Percentiles rank a stretch among this genome's conserved stretches.
phyloP scores from a whole-genome alignment of 1,140 invertebrate genomes.

The Acarapis woodi region DNA sequence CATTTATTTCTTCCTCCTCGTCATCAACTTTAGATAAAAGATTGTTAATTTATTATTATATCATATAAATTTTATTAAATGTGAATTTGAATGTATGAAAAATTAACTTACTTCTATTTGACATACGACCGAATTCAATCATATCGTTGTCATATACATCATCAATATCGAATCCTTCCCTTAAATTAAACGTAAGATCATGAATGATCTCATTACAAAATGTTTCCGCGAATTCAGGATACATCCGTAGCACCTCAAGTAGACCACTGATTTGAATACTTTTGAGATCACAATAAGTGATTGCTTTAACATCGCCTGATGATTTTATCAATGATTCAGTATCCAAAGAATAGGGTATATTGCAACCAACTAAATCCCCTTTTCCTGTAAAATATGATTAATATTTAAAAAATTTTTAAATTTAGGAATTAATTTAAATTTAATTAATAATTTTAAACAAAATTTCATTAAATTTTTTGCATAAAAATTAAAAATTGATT shows the following conservation, averaged over 20 bases:
- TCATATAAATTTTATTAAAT: constrained; percentile 39
- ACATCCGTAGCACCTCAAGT: constrained; percentile 57
- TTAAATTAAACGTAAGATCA: constrained; percentile 73
- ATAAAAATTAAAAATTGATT: no score
- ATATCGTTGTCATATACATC: constrained; percentile 16
- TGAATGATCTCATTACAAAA: constrained; percentile 79
- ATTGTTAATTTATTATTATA: no score
- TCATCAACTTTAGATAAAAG: constrained; percentile 76
- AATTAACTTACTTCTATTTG: constrained; percentile 1
- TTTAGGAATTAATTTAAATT: no score
- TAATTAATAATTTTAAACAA: no score
- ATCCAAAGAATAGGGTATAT: constrained; percentile 30
- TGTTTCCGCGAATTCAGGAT: constrained; percentile 66
- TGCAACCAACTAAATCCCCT: constrained; percentile 78
- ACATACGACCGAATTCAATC: background rate
- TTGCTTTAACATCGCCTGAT: constrained; percentile 68
- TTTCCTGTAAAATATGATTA: no score
- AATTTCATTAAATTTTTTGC: no score
- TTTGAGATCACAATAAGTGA: constrained; percentile 83
- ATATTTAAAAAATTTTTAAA: constrained; percentile 31
- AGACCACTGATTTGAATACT: constrained; percentile 67
- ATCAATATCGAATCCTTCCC: constrained; percentile 68
- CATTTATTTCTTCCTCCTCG: constrained; percentile 36
- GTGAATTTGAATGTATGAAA: constrained; percentile 27
- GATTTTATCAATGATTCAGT: constrained; percentile 58